These are phyloP conservation scores for Himantopus leucocephalus DNA, from an alignment of 2,113 vertebrate species.

Conservation along the genomic window DNA sequence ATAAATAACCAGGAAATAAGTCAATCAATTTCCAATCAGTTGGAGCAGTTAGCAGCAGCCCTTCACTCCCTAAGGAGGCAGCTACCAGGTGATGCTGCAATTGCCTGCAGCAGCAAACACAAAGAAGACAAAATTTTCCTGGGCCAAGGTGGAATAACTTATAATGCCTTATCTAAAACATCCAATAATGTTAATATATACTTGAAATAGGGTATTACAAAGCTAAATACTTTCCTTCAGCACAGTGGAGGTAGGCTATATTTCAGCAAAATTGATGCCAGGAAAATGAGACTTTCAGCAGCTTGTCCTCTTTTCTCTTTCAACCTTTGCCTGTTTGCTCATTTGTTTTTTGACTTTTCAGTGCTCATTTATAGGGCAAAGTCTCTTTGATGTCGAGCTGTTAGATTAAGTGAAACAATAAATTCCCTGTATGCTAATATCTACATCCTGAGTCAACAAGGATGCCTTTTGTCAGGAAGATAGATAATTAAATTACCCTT, in stretches of 20 bases:
- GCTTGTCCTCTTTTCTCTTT: constrained; percentile 4
- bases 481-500: constrained; percentile 45
- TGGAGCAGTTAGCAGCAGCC: background rate
- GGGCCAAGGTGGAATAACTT: background rate
- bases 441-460: constrained; percentile 13
- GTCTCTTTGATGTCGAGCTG: background rate
- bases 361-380: background rate
- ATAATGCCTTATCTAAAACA: background rate
- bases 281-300: background rate
- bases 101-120: background rate
- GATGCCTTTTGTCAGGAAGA: constrained; percentile 19
- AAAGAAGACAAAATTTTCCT: background rate
- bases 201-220: background rate
- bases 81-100: background rate
- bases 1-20: background rate
- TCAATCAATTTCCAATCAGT: background rate
- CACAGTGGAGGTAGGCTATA: background rate
- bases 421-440: constrained; percentile 13
- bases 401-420: constrained; percentile 44
- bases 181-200: background rate
- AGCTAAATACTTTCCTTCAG: background rate
- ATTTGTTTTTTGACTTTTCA: background rate
- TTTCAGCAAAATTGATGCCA: background rate
- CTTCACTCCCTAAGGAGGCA: background rate
- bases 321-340: background rate